phyloP scores from a whole-genome alignment of 64 coral and sea anemone genomes.

The Stichodactyla helianthus region DNA sequence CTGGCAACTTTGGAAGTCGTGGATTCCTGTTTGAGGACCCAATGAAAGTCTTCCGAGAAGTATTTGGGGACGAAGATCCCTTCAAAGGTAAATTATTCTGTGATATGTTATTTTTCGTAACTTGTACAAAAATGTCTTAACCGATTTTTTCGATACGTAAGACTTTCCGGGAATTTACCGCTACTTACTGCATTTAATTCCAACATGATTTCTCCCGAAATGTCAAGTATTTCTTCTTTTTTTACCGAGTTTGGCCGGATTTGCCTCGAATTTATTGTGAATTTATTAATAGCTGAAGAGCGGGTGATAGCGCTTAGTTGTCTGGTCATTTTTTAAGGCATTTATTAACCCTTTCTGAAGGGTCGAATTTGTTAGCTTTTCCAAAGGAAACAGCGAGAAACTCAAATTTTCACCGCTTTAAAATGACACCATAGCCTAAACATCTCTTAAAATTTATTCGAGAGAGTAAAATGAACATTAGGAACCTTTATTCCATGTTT shows the following conservation, averaged over 20 bases:
- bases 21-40: slow-evolving; percentile 19
- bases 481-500: not conserved
- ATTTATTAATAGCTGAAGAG: not conserved
- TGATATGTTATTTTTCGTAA: not conserved
- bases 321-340: not conserved
- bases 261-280: not conserved
- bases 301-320: not conserved
- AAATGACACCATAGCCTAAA: not conserved
- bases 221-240: not conserved
- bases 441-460: not conserved
- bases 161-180: too few relatives aligned
- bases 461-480: not conserved
- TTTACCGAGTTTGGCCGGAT: not conserved
- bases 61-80: slow-evolving; percentile 49
- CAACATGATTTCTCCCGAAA: not conserved
- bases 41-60: slow-evolving; percentile 65
- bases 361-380: not conserved
- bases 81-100: slow-evolving; percentile 1
- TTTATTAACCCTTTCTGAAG: not conserved
- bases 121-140: not conserved
- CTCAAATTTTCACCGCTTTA: too few relatives aligned
- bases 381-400: not conserved
- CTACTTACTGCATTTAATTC: too few relatives aligned
- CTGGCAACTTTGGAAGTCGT: slow-evolving; percentile 13
- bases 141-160: too few relatives aligned